Base-by-base conservation (phyloP, 1,140 invertebrate species). In the Chrysoperla carnea region DNA sequence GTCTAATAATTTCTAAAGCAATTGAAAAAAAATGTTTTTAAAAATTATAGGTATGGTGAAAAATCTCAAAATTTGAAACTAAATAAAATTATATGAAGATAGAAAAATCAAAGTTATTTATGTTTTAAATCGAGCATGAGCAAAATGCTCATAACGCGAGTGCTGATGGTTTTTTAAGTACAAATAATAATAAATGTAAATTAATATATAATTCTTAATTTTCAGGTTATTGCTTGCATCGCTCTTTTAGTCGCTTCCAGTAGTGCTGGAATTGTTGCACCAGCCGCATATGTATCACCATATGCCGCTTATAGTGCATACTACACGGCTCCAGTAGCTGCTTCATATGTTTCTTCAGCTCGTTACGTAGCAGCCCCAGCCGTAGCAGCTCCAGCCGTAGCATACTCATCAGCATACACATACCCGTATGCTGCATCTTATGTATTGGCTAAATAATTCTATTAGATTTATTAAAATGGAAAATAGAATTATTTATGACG, bases 311-410 rank as follows among this genome's bases (percentile, higher is more conserved):
- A 69, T 14, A 23, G 17, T 23, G 70, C 70, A 6, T 60, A 66
- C 38, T 64, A 62, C 28, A 57, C 75, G 1, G 72, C 71, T 3
- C 73, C 73, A 1, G 17, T 23, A 23, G 17, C 17, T 23, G 2
- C 17, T 23, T 23, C 55, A 23, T 72, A 72, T 40, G 72, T 72
- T 11, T 67, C 59, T 46, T 74, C 69, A 14, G 69, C 72, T 0
- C 72, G 75, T 48, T 59, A 68, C 8, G 58, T 72, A 9, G 70
- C 70, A 37, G 59, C 69, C 1, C 71, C 72, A 4, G 63, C 69
- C 13, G 53, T 67, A 4, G 66, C 70, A 7, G 48, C 55, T 1
- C 49, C 55, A 12, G 44, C 47, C 1, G 40, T 49, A 54, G 33
- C 54, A 8, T 51, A 54, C 9, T 48, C 55, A 43, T 46, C 57